Evolutionary conservation across 2,888 invertebrate species (phyloP), one percentile per base, ranked within the genome.

Genomic region (Noctua janthe): DNA sequence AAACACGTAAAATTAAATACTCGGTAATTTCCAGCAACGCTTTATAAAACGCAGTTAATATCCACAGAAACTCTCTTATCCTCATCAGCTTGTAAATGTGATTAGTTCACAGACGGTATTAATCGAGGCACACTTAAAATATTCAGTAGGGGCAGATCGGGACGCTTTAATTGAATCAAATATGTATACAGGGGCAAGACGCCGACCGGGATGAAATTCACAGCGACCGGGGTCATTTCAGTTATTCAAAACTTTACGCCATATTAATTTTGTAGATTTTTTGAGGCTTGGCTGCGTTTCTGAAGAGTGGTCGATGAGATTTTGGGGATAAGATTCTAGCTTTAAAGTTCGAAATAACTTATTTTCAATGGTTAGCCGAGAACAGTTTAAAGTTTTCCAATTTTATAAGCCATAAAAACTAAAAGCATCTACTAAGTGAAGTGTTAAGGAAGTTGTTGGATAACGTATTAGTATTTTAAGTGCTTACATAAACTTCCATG

Each of bases 141-240:
- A 90, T 90, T 87, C 87, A 86, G 81, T n/a, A 5, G 69, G 66
- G 82, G 78, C 62, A 78, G 77, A 85, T 87, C 72, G 77, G 81
- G 64, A 71, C 62, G 85, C 76, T 81, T 90, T 91, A 89, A 91
- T 91, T 91, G 87, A 90, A 90, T 90, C 82, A 86, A 90, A 90
- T 89, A 89, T 88, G 87, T 87, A 87, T 80, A 85, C 79, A 76
- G 78, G 73, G 69, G 71, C 75, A 77, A 76, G 72, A 80, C 74
- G 74, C 70, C 66, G 73, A 73, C 79, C 51, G 78, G 62, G 69
- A 81, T 73, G 81, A 77, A 85, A 80, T 74, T 83, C 78, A 62
- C 78, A 54, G 81, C 76, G 73, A 81, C 78, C 78, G 59, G 66
- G 84, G 87, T 88, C 87, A 89, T 86, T 88, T 85, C 83, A 87